Evolutionary conservation across 2,113 vertebrate genomes (phyloP), one percentile per base, ranked within the genome.

Genomic region (Halcyon senegalensis): DNA sequence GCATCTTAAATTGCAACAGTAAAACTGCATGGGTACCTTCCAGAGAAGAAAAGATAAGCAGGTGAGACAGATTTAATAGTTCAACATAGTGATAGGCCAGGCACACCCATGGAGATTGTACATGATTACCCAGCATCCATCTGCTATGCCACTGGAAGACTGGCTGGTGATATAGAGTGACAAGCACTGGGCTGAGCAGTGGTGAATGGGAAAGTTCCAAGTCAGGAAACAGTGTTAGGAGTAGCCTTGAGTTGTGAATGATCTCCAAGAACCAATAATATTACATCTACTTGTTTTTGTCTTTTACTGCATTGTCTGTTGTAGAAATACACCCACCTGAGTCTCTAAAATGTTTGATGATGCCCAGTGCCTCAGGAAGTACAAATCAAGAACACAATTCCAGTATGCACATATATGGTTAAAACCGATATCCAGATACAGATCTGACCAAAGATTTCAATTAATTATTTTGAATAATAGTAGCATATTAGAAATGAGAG

Each of bases 391-490:
- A 50, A 35, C 7, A 5, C 2, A 1, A 43, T 16, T 83, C 82
- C 70, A 66, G 55, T 18, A 20, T 15, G 56, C 33, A 89, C 27
- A 16, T 30, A 30, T 8, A 60, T 9, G 43, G 94, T 96, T 96
- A 96, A 92, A 81, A 24, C 72, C 68, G 74, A 89, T 72, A 89
- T 55, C 58, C 80, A 72, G 88, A 90, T 80, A 73, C 68, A 69
- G 83, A 78, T 93, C 56, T 95, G 95, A 84, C 88, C 91, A 90
- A 67, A 5, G 28, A 78, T 74, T 97, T 72, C 90, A 96, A 91
- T 96, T 96, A 93, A 88, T 69, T 70, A 75, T 56, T 66, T 79
- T 44, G 91, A 95, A 87, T 96, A 96, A 93, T 27, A 51, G 64
- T 64, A 68, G 81, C 89, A 87, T 72, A 87, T 84, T 91, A 90